Base-by-base conservation (phyloP, 2,113 vertebrate genomes). In the Chaetorhynchus papuensis region DNA sequence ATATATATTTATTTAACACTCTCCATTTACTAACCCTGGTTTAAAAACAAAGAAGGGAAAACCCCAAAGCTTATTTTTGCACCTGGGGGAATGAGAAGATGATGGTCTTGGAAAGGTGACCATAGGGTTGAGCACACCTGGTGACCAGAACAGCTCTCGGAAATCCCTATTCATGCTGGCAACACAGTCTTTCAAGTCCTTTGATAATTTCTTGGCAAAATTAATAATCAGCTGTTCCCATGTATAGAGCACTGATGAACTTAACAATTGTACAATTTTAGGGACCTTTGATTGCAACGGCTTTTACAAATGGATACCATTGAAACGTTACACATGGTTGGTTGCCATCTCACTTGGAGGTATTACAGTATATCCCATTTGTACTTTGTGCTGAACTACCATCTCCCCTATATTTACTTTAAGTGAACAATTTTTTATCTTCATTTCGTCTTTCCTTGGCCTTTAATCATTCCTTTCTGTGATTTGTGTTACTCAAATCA, bases 291-390 rank as follows among this genome's bases (percentile, higher is more conserved):
- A 99, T 99, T 99, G 99, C 99, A 98, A 99, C 99, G 98, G 99
- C 99, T 98, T 99, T 99, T 99, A 99, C 99, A 99, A 99, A 99
- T 98, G 99, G 99, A 99, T 99, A 99, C 99, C 99, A 99, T 98
- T 99, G 99, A 99, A 99, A 97, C 97, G 98, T 98, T 98, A 98
- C 98, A 98, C 98, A 98, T 98, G 99, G 98, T 98, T 97, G 98
- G 98, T 99, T 98, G 98, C 99, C 99, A 99, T 99, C 99, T 99
- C 98, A 98, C 98, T 98, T 98, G 98, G 98, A 99, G 99, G 99
- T 99, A 99, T 98, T 98, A 96, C 97, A 97, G 96, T 98, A 97
- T 98, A 97, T 98, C 98, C 98, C 98, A 94, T 98, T 98, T 98
- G 97, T 98, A 95, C 97, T 97, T 95, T 93, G 83, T 96, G 93